Conservation (phyloP, 1,140 invertebrate species). For the Contarinia nasturtii region DNA sequence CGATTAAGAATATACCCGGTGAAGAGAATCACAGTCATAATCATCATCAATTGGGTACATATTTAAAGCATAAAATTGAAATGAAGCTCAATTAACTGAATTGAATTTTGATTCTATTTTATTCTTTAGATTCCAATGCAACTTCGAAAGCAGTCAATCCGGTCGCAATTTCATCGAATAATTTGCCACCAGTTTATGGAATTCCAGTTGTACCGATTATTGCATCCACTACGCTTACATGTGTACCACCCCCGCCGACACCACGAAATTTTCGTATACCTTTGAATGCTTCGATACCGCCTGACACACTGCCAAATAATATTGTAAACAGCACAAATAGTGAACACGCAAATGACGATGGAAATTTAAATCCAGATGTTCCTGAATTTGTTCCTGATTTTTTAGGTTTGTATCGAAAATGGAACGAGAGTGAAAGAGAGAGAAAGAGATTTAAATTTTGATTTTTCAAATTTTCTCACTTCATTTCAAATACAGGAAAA, state of each 20-base stretch:
- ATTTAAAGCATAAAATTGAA: too few species aligned
- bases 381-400: slow-evolving; percentile 56
- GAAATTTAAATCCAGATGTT: slow-evolving; percentile 57
- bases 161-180: slow-evolving; percentile 1
- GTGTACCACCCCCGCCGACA: slow-evolving; percentile 44
- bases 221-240: slow-evolving; percentile 33
- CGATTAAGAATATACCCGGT: slow-evolving; percentile 31
- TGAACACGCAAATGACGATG: slow-evolving; percentile 23
- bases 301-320: neutral
- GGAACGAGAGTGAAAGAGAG: too few species aligned
- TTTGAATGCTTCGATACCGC: neutral
- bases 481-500: too few species aligned
- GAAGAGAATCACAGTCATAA: neutral
- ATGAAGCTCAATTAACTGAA: neutral
- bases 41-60: too few species aligned
- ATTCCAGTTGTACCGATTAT: slow-evolving; percentile 25
- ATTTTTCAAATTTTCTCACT: neutral
- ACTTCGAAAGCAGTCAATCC: neutral
- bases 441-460: too few species aligned
- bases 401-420: neutral
- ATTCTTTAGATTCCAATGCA: too few species aligned
- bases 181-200: slow-evolving; percentile 5
- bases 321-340: slow-evolving; percentile 2
- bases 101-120: too few species aligned
- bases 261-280: slow-evolving; percentile 26